Evolutionary conservation across 2,797 vertebrate species (phyloP).

Genomic region (Paramormyrops hopkinsi): DNA sequence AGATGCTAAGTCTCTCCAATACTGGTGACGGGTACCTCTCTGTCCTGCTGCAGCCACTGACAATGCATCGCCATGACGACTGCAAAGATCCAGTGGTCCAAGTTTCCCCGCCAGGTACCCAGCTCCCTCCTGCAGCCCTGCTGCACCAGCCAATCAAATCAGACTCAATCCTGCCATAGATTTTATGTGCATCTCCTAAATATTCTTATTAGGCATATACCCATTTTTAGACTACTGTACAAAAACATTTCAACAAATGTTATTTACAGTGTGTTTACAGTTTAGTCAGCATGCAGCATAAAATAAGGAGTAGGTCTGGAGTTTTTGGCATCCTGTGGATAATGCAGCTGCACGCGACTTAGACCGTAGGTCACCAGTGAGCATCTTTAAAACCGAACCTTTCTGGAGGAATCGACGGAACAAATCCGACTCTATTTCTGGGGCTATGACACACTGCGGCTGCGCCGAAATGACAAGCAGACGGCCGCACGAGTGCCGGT

Average conservation of each 20-base stretch:
- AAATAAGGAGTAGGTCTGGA: background rate
- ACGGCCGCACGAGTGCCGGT: conserved; percentile 62
- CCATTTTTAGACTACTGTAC: background rate
- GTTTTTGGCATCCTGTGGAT: background rate
- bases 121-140: background rate
- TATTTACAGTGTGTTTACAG: background rate
- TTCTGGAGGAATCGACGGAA: conserved; percentile 57
- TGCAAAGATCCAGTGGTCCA: background rate
- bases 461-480: conserved; percentile 59
- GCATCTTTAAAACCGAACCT: conserved; percentile 65
- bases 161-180: background rate
- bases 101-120: background rate
- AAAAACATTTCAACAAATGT: background rate
- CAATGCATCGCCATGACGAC: background rate
- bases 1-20: background rate
- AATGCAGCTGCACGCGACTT: background rate
- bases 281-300: background rate
- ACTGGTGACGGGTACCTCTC: background rate
- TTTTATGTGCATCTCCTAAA: background rate
- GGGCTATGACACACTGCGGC: conserved; percentile 62
- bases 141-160: background rate
- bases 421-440: conserved; percentile 66
- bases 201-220: background rate
- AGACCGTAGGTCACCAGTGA: conserved; percentile 52
- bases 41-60: background rate